Evolutionary conservation across 2,797 vertebrate species (phyloP), one percentile per base, ranked within the genome.

Genomic region (Manis javanica): DNA sequence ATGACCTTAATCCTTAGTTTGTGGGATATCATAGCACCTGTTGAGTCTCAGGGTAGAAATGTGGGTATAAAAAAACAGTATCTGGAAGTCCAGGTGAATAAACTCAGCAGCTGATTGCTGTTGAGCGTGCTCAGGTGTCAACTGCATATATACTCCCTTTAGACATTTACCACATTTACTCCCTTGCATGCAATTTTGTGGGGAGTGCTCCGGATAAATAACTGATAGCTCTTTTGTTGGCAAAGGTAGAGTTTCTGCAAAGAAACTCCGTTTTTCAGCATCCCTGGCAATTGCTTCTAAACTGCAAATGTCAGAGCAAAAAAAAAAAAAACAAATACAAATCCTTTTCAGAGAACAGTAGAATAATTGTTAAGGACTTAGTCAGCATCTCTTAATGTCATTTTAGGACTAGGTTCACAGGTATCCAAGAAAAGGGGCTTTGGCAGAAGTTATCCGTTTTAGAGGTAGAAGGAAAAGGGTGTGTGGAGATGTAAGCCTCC

Each of bases 211-310:
- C 3, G 29, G 74, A 49, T 92, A 66, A 86, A 81, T 55, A 34
- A 81, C 21, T 77, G 46, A 29, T 31, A 78, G 51, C 31, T 90
- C 26, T 86, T 83, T 68, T 93, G 42, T 93, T 93, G 71, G 46
- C 61, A 89, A 78, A 90, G 64, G 71, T 64, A 68, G 84, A 37
- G n/a, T 88, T 93, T 92, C 57, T 94, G 51, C 53, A 87, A 87
- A 91, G 78, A 85, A 87, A 93, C n/a, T 79, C 77, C 61, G 66
- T 77, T 92, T 95, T 97, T 96, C 61, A 83, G 51, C 37, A 59
- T 95, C 63, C 46, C 14, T 85, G 37, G 78, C 87, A 96, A 39
- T 90, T 85, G 59, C 87, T 74, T 83, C n/a, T 53, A 64, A 90
- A 64, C 21, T 53, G 26, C 95, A 94, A 93, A 69, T 96, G 82